A percentile compares a stretch with the other conserved stretches of the same genome.
Conservation (phyloP, 1,140 invertebrate species). For the Bathynomus jamesi region DNA sequence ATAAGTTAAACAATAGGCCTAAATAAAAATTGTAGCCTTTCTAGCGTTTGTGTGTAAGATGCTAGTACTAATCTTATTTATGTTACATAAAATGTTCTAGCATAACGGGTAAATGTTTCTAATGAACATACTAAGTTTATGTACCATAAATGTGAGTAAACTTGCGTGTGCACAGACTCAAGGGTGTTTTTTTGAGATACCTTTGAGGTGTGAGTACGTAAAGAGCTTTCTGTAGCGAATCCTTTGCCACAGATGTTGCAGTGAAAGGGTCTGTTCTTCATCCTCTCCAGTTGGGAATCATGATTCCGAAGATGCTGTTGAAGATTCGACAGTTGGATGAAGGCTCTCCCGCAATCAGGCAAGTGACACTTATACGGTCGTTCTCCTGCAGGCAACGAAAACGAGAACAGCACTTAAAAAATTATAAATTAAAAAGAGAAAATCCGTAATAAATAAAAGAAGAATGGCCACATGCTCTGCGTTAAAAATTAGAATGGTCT, state of each 20-base stretch:
- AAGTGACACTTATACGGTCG: slow-evolving; percentile 93
- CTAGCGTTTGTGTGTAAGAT: too few relatives aligned
- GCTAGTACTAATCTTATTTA: too few relatives aligned
- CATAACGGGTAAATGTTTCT: too few relatives aligned
- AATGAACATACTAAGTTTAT: too few relatives aligned
- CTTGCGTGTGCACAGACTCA: neutral
- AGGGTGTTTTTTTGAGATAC: slow-evolving; percentile 51
- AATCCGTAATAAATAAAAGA: too few relatives aligned
- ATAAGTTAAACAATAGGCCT: too few relatives aligned
- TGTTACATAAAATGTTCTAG: too few relatives aligned
- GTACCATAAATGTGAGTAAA: neutral
- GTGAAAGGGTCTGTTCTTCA: slow-evolving; percentile 89
- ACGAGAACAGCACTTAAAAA: too few relatives aligned
- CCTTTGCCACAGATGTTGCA: slow-evolving; percentile 94
- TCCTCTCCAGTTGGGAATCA: slow-evolving; percentile 87
- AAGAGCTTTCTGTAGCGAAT: slow-evolving; percentile 89
- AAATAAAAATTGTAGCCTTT: too few relatives aligned
- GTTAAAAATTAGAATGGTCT: too few relatives aligned
- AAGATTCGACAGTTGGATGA: slow-evolving; percentile 94
- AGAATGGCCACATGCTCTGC: too few relatives aligned
- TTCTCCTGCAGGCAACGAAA: slow-evolving; percentile 64
- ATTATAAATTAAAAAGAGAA: too few relatives aligned
- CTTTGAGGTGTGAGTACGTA: slow-evolving; percentile 92
- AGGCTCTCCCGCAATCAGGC: slow-evolving; percentile 87
- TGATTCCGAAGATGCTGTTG: slow-evolving; percentile 95